Conservation (phyloP, 2,797 vertebrate species). For the Pseudomugil tenellus region DNA sequence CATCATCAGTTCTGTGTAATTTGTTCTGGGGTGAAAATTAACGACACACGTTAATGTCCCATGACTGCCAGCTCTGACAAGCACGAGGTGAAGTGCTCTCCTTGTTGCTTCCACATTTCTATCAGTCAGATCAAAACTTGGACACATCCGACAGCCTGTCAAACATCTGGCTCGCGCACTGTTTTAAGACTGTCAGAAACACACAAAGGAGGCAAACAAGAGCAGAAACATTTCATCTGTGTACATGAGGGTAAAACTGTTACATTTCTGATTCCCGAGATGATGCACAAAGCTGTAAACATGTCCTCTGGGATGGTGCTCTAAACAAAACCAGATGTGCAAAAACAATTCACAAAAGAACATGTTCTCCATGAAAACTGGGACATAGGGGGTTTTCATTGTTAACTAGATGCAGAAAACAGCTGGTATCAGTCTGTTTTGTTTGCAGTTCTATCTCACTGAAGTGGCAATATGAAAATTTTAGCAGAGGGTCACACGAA, state of each 20-base stretch:
- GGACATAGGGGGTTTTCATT: conserved; percentile 54
- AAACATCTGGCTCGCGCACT: conserved; percentile 42
- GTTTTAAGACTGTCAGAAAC: conserved; percentile 38
- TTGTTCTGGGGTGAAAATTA: conserved; percentile 7
- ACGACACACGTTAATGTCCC: conserved; percentile 17
- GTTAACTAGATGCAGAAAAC: conserved; percentile 63
- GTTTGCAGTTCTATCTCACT: conserved; percentile 36
- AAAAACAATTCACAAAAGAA: conserved; percentile 76
- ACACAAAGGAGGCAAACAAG: conserved; percentile 56
- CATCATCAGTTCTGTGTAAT: conserved; percentile 21
- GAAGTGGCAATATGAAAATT: conserved; percentile 28
- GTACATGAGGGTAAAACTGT: conserved; percentile 43
- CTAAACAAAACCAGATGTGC: conserved; percentile 67
- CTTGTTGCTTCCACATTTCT: conserved; percentile 26
- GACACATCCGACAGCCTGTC: conserved; percentile 34
- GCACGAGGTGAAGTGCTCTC: conserved; percentile 7
- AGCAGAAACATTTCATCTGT: conserved; percentile 51
- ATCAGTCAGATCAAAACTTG: conserved; percentile 37
- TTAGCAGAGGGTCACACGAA: conserved; percentile 28
- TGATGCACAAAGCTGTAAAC: conserved; percentile 72
- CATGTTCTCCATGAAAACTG: conserved; percentile 63
- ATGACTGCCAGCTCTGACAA: conserved; percentile 8
- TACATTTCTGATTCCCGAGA: conserved; percentile 59
- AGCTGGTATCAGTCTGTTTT: conserved; percentile 56
- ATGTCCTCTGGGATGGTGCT: conserved; percentile 61